Evolutionary conservation across 2,888 invertebrate genomes (phyloP).

Genomic region (Caenorhabditis uteleia): DNA sequence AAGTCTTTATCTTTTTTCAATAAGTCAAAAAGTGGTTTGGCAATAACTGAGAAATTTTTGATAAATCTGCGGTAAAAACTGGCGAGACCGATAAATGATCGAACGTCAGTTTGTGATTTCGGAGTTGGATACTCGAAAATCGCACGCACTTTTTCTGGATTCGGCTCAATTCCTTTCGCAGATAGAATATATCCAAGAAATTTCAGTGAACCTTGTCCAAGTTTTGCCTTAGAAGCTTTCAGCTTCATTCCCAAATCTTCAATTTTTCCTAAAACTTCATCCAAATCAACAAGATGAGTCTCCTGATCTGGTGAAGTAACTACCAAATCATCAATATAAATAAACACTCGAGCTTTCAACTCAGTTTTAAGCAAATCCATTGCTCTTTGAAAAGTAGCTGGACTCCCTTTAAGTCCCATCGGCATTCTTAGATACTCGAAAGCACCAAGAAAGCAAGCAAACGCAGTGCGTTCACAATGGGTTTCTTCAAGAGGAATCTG

Average conservation of each 20-base stretch:
- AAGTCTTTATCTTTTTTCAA: constrained; percentile 12
- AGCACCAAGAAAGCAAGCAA: constrained; percentile 9
- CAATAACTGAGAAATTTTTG: constrained; percentile 16
- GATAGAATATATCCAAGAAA: constrained; percentile 40
- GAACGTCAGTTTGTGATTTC: constrained; percentile 11
- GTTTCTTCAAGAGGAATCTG: constrained; percentile 15
- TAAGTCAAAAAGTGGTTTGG: constrained; percentile 17
- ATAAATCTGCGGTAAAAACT: constrained; percentile 33
- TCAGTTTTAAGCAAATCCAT: constrained; percentile 11
- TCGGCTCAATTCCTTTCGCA: constrained; percentile 31
- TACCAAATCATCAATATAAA: constrained; percentile 38
- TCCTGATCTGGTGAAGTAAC: constrained; percentile 3
- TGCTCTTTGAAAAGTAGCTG: constrained; percentile 19
- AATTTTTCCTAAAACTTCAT: constrained; percentile 20
- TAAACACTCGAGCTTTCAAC: constrained; percentile 4
- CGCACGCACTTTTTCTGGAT: constrained; percentile 31
- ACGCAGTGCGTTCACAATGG: constrained; percentile 21
- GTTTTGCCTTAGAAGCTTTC: constrained; percentile 26
- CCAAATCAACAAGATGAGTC: constrained; percentile 30
- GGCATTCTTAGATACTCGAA: constrained; percentile 23
- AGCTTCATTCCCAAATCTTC: constrained; percentile 38
- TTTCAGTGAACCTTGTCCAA: constrained; percentile 17
- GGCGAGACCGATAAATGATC: constrained; percentile 24
- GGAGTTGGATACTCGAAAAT: constrained; percentile 20
- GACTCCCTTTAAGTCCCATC: constrained; percentile 23